Conservation (phyloP, 2,797 vertebrate genomes). For the Numenius phaeopus region DNA sequence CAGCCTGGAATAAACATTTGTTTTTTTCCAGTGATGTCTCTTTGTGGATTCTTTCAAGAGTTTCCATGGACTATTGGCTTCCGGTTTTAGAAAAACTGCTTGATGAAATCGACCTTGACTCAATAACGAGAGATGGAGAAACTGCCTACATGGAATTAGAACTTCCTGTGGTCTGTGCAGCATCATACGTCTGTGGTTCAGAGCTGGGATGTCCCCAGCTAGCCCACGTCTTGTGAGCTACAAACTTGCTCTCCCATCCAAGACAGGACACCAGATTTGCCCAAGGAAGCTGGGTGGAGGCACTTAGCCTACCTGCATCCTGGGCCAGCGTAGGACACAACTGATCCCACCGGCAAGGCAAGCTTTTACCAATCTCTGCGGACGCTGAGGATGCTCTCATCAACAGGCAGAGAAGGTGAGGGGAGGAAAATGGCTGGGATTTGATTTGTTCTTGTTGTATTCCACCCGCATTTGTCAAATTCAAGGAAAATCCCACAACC, state of each 20-base stretch:
- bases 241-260: not conserved
- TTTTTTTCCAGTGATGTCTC: not conserved
- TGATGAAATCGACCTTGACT: not conserved
- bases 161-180: not conserved
- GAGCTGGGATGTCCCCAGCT: not conserved
- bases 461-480: not conserved
- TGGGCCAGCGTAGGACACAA: accelerated
- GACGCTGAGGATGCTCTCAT: not conserved
- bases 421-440: not conserved
- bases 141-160: accelerated
- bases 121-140: not conserved
- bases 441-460: not conserved
- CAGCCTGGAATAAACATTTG: not conserved
- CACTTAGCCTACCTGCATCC: not conserved
- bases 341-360: not conserved
- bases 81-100: not conserved
- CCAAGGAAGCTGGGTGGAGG: not conserved
- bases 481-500: conserved; percentile 16
- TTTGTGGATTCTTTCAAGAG: not conserved
- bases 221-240: not conserved
- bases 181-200: not conserved
- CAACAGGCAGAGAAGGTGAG: not conserved
- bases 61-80: not conserved
- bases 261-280: not conserved
- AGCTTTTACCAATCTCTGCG: not conserved